Conservation (phyloP, 2,797 vertebrate genomes). For the Danio choprae region DNA sequence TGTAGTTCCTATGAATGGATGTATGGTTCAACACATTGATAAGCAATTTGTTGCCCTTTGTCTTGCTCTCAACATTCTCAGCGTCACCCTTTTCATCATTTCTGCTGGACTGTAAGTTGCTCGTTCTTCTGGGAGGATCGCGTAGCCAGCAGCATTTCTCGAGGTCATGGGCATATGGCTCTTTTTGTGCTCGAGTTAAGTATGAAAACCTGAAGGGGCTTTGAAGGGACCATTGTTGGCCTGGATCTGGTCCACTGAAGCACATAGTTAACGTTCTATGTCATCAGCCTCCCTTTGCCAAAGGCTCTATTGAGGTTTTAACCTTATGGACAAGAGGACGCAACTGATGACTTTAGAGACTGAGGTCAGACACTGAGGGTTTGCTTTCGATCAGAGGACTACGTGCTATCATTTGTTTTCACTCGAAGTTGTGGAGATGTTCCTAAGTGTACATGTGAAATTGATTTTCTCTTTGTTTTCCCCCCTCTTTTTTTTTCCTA, state of each 20-base stretch:
- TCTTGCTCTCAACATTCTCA: neutral
- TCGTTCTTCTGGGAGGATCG: slow-evolving; percentile 33
- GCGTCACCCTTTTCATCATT: slow-evolving; percentile 5
- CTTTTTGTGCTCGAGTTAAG: slow-evolving; percentile 36
- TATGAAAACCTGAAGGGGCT: slow-evolving; percentile 38
- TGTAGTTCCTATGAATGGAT: neutral
- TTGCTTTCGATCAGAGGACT: slow-evolving; percentile 26
- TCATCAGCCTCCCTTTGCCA: slow-evolving; percentile 66
- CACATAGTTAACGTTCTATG: slow-evolving; percentile 78
- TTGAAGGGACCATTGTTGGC: slow-evolving; percentile 64
- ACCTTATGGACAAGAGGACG: slow-evolving; percentile 45
- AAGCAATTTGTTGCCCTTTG: neutral
- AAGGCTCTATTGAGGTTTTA: slow-evolving; percentile 56
- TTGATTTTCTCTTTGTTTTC: slow-evolving; percentile 47
- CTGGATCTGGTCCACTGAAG: slow-evolving; percentile 77
- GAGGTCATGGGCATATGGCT: slow-evolving; percentile 37
- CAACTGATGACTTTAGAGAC: slow-evolving; percentile 38
- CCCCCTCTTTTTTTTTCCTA: neutral
- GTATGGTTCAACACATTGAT: neutral
- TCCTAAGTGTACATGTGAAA: slow-evolving; percentile 42
- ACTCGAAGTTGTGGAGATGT: slow-evolving; percentile 40
- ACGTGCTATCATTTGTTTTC: slow-evolving; percentile 34
- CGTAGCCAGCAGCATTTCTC: slow-evolving; percentile 33
- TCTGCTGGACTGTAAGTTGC: neutral
- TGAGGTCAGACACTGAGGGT: slow-evolving; percentile 2